Base-by-base conservation (phyloP, 2,113 vertebrate species). In the Chionomys nivalis region DNA sequence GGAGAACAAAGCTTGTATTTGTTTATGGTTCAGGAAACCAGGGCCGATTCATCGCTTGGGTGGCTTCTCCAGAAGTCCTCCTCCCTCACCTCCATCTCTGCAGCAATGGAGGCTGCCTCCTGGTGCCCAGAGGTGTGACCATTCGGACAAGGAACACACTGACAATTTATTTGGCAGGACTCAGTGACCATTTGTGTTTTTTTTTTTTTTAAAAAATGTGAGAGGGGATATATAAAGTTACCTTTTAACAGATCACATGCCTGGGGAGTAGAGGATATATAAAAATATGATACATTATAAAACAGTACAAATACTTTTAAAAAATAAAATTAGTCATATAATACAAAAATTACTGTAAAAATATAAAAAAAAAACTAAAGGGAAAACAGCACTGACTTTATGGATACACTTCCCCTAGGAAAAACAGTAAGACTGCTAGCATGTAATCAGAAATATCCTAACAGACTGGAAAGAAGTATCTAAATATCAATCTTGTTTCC, bases 1-100 rank as follows among this genome's bases (percentile, higher is more conserved):
- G 96, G 97, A 98, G 99, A 99, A 99, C 98, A 99, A 98, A 99
- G 98, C 98, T 98, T 97, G 93, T 97, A 97, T 98, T 99, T 99
- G 98, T 99, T 99, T 99, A 98, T 98, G 97, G 94, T 97, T 98
- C 98, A 99, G 98, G 98, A 99, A 99, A 98, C 97, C 97, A 97
- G 98, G 96, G 98, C 98, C 96, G 90, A 97, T 98, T 98, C 96
- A 97, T 96, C 97, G 98, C 98, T 98, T 98, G 98, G 97, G 97
- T 97, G 96, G 97, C 97, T 93, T 24, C 73, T 42, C 4, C 2
- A 90, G 97, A 97, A 98, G 97, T 95, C 97, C 98, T 98, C 98
- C 98, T 98, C 95, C 97, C 96, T 97, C 92, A 94, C 95, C 86
- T 90, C 8, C 33, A 4, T 92, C 33, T 36, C 89, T 78, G 75